Conservation (phyloP, 2,113 vertebrate genomes). For the Hypanus sabinus region DNA sequence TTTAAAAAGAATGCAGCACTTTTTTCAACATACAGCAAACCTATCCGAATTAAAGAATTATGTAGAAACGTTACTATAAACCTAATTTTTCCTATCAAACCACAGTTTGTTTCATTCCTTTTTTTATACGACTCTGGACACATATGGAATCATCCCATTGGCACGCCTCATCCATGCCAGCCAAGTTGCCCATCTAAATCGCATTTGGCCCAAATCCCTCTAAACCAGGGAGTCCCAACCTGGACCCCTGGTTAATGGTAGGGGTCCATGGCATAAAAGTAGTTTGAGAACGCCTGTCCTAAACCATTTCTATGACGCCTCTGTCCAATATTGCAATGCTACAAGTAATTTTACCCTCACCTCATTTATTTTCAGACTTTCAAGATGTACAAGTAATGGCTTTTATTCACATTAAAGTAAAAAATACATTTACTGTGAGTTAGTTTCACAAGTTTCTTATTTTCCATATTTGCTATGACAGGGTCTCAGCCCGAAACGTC, state of each 20-base stretch:
- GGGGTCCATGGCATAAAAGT: too few relatives aligned
- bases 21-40: too few relatives aligned
- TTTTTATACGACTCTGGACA: not conserved
- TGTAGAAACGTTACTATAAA: not conserved
- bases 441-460: not conserved
- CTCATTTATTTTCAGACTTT: not conserved
- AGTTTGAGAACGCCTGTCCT: too few relatives aligned
- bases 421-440: not conserved
- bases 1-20: too few relatives aligned
- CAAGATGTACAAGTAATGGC: not conserved
- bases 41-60: too few relatives aligned
- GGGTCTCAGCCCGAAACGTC: too few relatives aligned
- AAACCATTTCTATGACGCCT: too few relatives aligned
- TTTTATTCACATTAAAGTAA: not conserved
- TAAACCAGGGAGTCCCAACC: too few relatives aligned
- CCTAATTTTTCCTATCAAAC: not conserved
- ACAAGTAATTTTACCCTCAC: not conserved
- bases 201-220: not conserved
- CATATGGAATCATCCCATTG: too few relatives aligned
- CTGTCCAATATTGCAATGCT: not conserved
- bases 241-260: too few relatives aligned
- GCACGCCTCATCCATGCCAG: too few relatives aligned
- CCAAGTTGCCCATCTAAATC: not conserved
- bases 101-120: not conserved
- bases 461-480: too few relatives aligned